Evolutionary conservation across 1,140 invertebrate genomes (phyloP), one percentile per base, ranked within the genome.

Genomic region (Neuroterus valhalla): DNA sequence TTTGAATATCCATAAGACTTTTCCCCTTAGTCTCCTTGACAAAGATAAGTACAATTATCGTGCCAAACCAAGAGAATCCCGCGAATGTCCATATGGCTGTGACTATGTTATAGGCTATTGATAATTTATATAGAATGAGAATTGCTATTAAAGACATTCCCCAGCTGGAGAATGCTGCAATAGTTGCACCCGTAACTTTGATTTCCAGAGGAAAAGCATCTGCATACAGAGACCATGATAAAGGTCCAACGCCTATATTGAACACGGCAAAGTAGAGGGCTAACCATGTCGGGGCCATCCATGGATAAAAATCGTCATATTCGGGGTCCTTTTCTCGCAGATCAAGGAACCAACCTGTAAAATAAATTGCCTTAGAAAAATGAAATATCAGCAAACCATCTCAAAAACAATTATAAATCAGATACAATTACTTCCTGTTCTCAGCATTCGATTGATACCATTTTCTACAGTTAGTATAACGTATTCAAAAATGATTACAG

Each of bases 61-160:
- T 91, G 2, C 93, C 91, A 0, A 93, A 3, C n/a, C 92, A 91
- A 26, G 93, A 93, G 73, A 95, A 92, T n/a, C 89, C 91, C 0
- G 94, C 90, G 84, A 96, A 96, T 75, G 96, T 89, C 92, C 94
- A 95, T 87, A 95, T 94, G 3, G 92, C 93, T 12, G 91, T 93
- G 19, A 94, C 92, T 14, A 92, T 90, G 10, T 91, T 91, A 12
- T 94, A 85, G 2, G 83, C 74, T 1, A 86, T 44, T 17, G 91
- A 81, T 45, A 94, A 70, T 0, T 88, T 72, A 5, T 87, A 82
- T 80, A 94, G 94, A 70, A 91, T 89, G n/a, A 91, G 90, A 3
- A 82, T 82, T 1, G 92, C 91, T 4, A 92, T 83, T 21, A 93
- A 75, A 78, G 93, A 94, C 3, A 91, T 88, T 45, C 91, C 83